Evolutionary conservation across 2,888 invertebrate species (phyloP), one percentile per base, ranked within the genome.

Genomic region (Synanthedon vespiformis): DNA sequence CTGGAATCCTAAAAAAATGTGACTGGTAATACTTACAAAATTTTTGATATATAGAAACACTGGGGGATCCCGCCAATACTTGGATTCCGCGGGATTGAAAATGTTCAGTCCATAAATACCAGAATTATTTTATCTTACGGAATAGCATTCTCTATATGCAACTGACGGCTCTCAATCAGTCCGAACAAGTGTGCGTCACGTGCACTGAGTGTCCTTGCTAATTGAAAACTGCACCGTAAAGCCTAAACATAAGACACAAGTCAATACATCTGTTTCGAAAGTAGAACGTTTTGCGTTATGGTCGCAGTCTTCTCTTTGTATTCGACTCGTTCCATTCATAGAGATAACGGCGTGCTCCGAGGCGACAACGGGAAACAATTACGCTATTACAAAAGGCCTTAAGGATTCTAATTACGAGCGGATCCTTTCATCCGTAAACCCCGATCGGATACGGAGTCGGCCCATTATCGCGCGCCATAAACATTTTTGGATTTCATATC

Each of bases 401-500:
- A 80, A 80, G 77, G 77, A 77, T 77, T 80, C 77, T 82, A 81
- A 84, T 82, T 83, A 80, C 70, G 73, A 73, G 72, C 67, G 72
- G 73, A 72, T 72, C 76, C 73, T 77, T 79, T 77, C 74, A 75
- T 74, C 75, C 72, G 74, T 71, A 74, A 77, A 73, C 71, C 71
- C 72, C 74, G 80, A 83, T 85, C 82, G 78, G 80, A 80, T 80
- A 74, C 77, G 76, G 69, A 74, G 72, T 72, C 76, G 63, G 69
- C 72, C 75, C 76, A 81, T 85, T 82, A 85, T 80, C 79, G 74
- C 70, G 72, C 67, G 69, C 76, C 74, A 77, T 84, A 86, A 85
- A 87, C 84, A 83, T 82, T 85, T 83, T 75, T 79, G 80, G 77
- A 80, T 86, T 85, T 83, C 80, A 85, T 86, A 86, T 85, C 81